These are phyloP conservation scores for Stomatorhinus ivindoensis DNA, from an alignment of 2,113 vertebrate genomes.

Conservation along the genomic window DNA sequence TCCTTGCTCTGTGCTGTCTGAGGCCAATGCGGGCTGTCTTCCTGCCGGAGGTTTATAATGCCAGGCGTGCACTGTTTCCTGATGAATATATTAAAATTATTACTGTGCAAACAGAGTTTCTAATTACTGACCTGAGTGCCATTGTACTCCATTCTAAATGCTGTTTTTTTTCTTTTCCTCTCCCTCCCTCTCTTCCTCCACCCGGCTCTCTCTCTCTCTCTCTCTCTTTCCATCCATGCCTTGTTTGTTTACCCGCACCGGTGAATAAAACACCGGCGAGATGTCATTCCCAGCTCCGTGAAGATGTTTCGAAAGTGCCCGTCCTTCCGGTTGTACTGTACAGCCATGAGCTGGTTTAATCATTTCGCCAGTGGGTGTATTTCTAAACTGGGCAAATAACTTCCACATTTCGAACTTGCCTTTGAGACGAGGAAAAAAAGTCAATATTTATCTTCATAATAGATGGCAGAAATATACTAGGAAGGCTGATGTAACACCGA, in stretches of 20 bases:
- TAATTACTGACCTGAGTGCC: constrained; percentile 80
- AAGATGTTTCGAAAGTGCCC: constrained; percentile 73
- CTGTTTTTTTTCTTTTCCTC: constrained; percentile 38
- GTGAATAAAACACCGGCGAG: constrained; percentile 71
- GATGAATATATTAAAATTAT: constrained; percentile 83
- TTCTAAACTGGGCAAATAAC: constrained; percentile 6
- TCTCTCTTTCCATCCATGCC: constrained; percentile 51
- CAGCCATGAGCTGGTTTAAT: constrained; percentile 66
- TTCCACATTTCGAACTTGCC: background rate
- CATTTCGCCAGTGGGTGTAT: constrained; percentile 51
- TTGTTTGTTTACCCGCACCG: constrained; percentile 76
- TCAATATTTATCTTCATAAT: background rate
- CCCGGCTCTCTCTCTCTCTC: constrained; percentile 3
- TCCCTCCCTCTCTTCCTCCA: constrained; percentile 12
- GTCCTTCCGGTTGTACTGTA: constrained; percentile 68
- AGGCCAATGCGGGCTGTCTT: constrained; percentile 60
- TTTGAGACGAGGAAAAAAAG: background rate
- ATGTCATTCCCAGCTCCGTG: constrained; percentile 71
- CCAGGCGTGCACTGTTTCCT: constrained; percentile 73
- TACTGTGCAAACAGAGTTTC: constrained; percentile 81
- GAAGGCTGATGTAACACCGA: background rate
- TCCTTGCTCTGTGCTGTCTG: constrained; percentile 55
- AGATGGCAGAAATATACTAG: background rate
- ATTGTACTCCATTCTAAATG: constrained; percentile 65
- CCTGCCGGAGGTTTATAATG: constrained; percentile 73